A percentile compares a stretch with the other conserved stretches of the same genome.
These are phyloP conservation scores for Clarias platycephalus DNA, from an alignment of 2,797 vertebrate species.

Conservation along the genomic window DNA sequence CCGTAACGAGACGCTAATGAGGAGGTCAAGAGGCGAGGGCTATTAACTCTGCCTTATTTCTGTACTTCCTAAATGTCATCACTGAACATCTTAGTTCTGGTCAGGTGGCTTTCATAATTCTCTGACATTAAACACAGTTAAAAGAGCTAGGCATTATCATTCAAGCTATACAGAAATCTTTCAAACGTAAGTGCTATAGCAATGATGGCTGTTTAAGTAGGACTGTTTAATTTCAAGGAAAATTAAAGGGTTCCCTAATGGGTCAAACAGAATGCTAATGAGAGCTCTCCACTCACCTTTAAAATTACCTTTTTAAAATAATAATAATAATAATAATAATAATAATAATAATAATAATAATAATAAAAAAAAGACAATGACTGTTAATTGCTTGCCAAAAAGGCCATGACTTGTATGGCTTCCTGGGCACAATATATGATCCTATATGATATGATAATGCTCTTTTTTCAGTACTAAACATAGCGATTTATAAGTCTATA, in stretches of 20 bases:
- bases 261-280: background rate
- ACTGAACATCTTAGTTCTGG: conserved; percentile 39
- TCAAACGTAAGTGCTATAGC: background rate
- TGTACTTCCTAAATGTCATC: conserved; percentile 43
- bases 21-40: conserved; percentile 36
- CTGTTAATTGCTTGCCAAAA: conserved; percentile 14
- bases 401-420: too few species aligned
- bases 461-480: too few species aligned
- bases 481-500: too few species aligned
- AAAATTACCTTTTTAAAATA: background rate
- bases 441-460: too few species aligned
- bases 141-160: conserved; percentile 16
- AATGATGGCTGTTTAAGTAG: background rate
- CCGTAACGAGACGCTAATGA: conserved; percentile 39
- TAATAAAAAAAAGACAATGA: background rate
- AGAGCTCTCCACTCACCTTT: background rate
- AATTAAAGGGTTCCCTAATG: background rate
- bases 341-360: background rate
- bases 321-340: too few species aligned
- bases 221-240: background rate
- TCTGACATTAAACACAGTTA: conserved; percentile 42
- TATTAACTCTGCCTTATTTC: conserved; percentile 29
- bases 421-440: too few species aligned
- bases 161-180: background rate
- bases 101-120: conserved; percentile 44